phyloP scores from a whole-genome alignment of 1,140 invertebrate species.

The Drosophila cardini region DNA sequence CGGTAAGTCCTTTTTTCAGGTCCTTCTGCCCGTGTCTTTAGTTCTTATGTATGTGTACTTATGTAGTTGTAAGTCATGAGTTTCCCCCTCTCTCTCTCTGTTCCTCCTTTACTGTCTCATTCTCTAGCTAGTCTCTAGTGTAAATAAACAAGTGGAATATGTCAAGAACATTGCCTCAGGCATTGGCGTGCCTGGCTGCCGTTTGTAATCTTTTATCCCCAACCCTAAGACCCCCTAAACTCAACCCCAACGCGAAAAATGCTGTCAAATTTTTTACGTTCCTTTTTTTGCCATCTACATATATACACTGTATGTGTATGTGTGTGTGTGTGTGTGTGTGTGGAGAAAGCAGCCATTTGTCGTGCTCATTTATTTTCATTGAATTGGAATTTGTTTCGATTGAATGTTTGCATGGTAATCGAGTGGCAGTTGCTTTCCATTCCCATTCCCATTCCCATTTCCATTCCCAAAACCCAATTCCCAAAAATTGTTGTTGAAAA shows the following conservation, averaged over 20 bases:
- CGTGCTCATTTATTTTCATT: slow-evolving; percentile 83
- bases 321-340: slow-evolving; percentile 15
- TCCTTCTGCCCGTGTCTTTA: slow-evolving; percentile 35
- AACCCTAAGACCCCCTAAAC: too few relatives aligned
- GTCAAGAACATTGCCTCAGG: slow-evolving; percentile 73
- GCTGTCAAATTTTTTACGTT: slow-evolving; percentile 71
- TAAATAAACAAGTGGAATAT: slow-evolving; percentile 83
- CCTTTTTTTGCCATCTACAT: slow-evolving; percentile 5
- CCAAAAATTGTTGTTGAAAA: slow-evolving; percentile 61
- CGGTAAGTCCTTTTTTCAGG: slow-evolving; percentile 88
- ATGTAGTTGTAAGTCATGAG: slow-evolving; percentile 7
- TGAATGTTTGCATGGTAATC: slow-evolving; percentile 83
- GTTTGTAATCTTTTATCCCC: slow-evolving; percentile 63
- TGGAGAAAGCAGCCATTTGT: slow-evolving; percentile 61
- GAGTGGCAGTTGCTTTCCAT: slow-evolving; percentile 62
- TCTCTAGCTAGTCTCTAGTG: slow-evolving; percentile 51
- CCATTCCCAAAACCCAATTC: background rate
- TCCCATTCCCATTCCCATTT: background rate
- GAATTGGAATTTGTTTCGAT: slow-evolving; percentile 82
- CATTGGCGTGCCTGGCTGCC: slow-evolving; percentile 66
- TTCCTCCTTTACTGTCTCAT: background rate
- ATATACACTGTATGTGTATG: background rate
- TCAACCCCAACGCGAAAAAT: slow-evolving; percentile 29
- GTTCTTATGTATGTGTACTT: slow-evolving; percentile 31
- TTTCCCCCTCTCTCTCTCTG: background rate